Evolutionary conservation across 1,140 invertebrate genomes (phyloP).

Genomic region (Habropoda laboriosa): DNA sequence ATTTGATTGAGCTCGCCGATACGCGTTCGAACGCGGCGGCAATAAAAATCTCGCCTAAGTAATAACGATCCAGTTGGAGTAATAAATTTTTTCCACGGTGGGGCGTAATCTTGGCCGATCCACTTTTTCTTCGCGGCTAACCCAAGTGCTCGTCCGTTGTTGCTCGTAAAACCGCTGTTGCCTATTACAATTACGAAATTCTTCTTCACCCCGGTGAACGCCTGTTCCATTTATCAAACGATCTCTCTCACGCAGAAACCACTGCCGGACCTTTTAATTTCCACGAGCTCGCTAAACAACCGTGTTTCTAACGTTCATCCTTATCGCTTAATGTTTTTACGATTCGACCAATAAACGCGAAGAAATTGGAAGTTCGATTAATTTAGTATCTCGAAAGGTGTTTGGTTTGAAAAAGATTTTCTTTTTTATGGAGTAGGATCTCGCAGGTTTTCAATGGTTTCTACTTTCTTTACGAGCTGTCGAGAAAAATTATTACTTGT

Average conservation of each 20-base stretch:
- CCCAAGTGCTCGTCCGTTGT: too few species aligned
- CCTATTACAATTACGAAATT: conserved; percentile 24
- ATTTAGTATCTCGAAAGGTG: not conserved
- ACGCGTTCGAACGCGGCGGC: not conserved
- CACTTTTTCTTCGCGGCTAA: not conserved
- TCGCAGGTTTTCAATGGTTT: not conserved
- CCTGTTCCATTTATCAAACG: not conserved
- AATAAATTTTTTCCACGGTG: conserved; percentile 16
- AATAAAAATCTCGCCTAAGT: conserved; percentile 28
- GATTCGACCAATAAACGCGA: not conserved
- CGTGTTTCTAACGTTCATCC: not conserved
- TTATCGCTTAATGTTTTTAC: not conserved
- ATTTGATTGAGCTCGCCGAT: conserved; percentile 11
- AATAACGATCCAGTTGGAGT: conserved; percentile 16
- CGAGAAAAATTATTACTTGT: not conserved
- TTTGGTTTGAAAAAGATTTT: not conserved
- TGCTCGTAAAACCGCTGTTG: conserved; percentile 31
- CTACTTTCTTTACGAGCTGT: not conserved
- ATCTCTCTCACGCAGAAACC: not conserved
- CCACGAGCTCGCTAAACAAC: not conserved
- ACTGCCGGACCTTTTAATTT: not conserved
- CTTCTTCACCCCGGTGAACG: not conserved
- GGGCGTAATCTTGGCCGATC: not conserved
- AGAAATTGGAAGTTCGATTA: not conserved
- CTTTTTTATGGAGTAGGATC: too few species aligned